These are phyloP conservation scores for Phengaris alcon DNA, from an alignment of 2,888 invertebrate species.

Conservation along the genomic window DNA sequence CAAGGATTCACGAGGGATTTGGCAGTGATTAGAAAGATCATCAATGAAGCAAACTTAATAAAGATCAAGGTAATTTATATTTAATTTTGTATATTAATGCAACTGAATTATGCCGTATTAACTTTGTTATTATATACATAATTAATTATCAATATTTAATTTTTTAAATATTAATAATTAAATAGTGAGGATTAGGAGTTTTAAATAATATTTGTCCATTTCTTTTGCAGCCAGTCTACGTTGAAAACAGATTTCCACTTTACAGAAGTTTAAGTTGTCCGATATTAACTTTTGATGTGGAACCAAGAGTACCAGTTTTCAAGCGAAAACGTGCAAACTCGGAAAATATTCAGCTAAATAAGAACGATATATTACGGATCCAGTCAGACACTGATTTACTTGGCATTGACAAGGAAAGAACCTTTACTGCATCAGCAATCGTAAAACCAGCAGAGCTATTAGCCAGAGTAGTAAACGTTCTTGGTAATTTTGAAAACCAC, in stretches of 20 bases:
- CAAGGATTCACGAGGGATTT: slow-evolving; percentile 87
- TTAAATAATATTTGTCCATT: background rate
- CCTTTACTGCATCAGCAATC: slow-evolving; percentile 85
- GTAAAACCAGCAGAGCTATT: slow-evolving; percentile 87
- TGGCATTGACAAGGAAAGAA: slow-evolving; percentile 87
- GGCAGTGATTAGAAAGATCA: slow-evolving; percentile 84
- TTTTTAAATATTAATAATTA: no score
- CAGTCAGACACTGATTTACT: slow-evolving; percentile 89
- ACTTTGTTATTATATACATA: no score
- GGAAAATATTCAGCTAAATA: slow-evolving; percentile 76
- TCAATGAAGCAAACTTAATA: slow-evolving; percentile 89
- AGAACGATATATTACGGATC: slow-evolving; percentile 79
- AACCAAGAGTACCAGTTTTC: slow-evolving; percentile 66
- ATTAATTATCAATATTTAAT: no score
- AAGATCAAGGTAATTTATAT: slow-evolving; percentile 83
- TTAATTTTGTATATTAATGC: no score
- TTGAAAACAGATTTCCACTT: slow-evolving; percentile 73
- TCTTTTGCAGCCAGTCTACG: slow-evolving; percentile 86
- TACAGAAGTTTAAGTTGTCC: slow-evolving; percentile 85
- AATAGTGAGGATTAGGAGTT: background rate
- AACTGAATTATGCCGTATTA: no score
- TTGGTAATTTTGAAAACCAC: slow-evolving; percentile 81
- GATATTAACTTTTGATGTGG: slow-evolving; percentile 82
- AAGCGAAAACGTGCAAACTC: slow-evolving; percentile 83
- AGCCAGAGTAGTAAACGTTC: slow-evolving; percentile 87